These are phyloP conservation scores for Electrona antarctica DNA, from an alignment of 2,113 vertebrate genomes.

Conservation along the genomic window DNA sequence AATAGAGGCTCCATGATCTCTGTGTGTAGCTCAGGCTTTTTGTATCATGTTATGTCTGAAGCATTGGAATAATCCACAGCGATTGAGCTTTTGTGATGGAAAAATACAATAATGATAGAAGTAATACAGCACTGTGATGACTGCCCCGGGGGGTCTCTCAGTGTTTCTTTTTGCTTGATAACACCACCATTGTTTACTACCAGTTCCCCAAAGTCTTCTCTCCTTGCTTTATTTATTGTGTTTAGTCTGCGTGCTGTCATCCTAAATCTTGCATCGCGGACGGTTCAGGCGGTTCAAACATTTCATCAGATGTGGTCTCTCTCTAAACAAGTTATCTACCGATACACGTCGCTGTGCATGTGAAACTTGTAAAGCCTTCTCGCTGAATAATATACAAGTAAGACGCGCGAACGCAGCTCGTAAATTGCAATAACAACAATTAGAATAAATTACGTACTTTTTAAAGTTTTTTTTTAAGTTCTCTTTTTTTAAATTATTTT, in stretches of 20 bases:
- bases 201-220: constrained; percentile 41
- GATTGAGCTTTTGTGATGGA: constrained; percentile 60
- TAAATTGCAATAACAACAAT: too few species aligned
- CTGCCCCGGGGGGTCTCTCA: constrained; percentile 48
- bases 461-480: too few species aligned
- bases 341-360: constrained; percentile 5
- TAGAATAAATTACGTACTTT: too few species aligned
- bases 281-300: constrained; percentile 43
- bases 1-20: constrained; percentile 56
- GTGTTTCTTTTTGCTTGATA: constrained; percentile 56
- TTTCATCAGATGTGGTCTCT: constrained; percentile 48
- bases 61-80: constrained; percentile 26
- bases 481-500: too few species aligned
- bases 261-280: constrained; percentile 42
- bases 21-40: constrained; percentile 44
- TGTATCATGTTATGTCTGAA: constrained; percentile 48
- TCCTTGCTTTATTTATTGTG: constrained; percentile 51
- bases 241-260: constrained; percentile 54
- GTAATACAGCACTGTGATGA: constrained; percentile 26
- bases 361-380: constrained; percentile 33
- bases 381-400: constrained; percentile 9
- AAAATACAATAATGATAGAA: constrained; percentile 51
- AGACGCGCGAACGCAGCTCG: too few species aligned
- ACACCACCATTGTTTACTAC: constrained; percentile 60
- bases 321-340: constrained; percentile 27